Conservation (phyloP, 2,797 vertebrate species). For the Adrianichthys oophorus region DNA sequence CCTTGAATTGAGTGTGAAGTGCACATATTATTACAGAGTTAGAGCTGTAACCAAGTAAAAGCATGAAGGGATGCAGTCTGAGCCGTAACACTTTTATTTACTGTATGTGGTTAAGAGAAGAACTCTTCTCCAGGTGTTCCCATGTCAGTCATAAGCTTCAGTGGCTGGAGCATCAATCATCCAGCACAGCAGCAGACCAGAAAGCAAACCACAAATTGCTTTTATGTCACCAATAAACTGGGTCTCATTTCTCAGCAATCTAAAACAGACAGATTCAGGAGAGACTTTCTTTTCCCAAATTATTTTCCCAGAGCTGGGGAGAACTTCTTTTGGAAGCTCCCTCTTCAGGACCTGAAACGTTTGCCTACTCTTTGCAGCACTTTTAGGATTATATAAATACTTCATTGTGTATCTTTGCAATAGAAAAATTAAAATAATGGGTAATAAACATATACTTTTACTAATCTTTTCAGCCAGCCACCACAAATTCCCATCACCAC, state of each 20-base stretch:
- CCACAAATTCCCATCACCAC: slow-evolving; percentile 93
- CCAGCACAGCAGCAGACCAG: slow-evolving; percentile 58
- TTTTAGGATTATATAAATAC: slow-evolving; percentile 30
- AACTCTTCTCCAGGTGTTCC: slow-evolving; percentile 78
- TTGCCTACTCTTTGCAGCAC: slow-evolving; percentile 1
- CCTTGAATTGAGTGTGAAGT: slow-evolving; percentile 52
- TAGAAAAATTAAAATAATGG: background rate
- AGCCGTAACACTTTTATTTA: slow-evolving; percentile 75
- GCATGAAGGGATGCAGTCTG: slow-evolving; percentile 64
- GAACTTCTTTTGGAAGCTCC: slow-evolving; percentile 40
- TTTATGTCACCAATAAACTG: slow-evolving; percentile 75
- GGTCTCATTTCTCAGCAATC: slow-evolving; percentile 64
- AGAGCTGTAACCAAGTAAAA: slow-evolving; percentile 68
- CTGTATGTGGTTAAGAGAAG: slow-evolving; percentile 73
- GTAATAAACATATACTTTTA: slow-evolving; percentile 7
- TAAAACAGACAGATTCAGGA: slow-evolving; percentile 67
- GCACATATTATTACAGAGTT: slow-evolving; percentile 71
- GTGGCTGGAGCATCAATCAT: slow-evolving; percentile 76
- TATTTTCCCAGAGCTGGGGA: slow-evolving; percentile 65
- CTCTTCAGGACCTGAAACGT: slow-evolving; percentile 14
- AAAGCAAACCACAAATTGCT: slow-evolving; percentile 69
- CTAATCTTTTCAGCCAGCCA: slow-evolving; percentile 86
- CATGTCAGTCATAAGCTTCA: slow-evolving; percentile 73
- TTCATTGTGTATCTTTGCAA: slow-evolving; percentile 17
- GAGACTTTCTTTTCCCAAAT: slow-evolving; percentile 67